Percentiles rank a stretch among this genome's conserved stretches.
Conservation (phyloP, 2,113 vertebrate genomes). For the Xiphophorus couchianus region DNA sequence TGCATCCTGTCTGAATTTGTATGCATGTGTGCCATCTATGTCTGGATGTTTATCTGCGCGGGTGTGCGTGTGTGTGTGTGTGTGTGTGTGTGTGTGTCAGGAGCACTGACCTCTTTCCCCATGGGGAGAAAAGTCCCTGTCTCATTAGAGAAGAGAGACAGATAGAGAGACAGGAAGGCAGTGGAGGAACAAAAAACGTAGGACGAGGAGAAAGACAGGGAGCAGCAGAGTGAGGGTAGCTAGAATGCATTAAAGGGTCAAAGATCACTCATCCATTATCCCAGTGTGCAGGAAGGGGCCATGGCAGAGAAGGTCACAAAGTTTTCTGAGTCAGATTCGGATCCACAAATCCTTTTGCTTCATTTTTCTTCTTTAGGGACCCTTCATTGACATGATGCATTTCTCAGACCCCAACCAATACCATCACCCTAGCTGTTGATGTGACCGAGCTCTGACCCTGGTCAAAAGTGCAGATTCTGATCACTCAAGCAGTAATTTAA, state of each 20-base stretch:
- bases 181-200: neutral
- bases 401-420: neutral
- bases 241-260: slow-evolving; percentile 54
- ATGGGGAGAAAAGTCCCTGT: slow-evolving; percentile 60
- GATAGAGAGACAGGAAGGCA: slow-evolving; percentile 46
- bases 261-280: slow-evolving; percentile 65
- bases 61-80: slow-evolving; percentile 40
- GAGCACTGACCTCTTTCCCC: slow-evolving; percentile 64
- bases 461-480: neutral
- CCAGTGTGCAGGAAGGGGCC: slow-evolving; percentile 48
- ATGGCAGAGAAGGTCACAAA: slow-evolving; percentile 44
- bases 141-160: slow-evolving; percentile 67
- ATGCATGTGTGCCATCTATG: slow-evolving; percentile 43
- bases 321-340: slow-evolving; percentile 42
- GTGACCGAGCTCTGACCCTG: neutral
- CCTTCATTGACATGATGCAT: neutral
- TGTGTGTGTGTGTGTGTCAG: slow-evolving; percentile 42
- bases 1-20: slow-evolving; percentile 41
- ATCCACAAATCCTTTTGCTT: slow-evolving; percentile 5
- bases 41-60: slow-evolving; percentile 46
- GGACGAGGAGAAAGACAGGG: slow-evolving; percentile 26
- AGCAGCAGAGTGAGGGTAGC: slow-evolving; percentile 39
- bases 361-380: neutral
- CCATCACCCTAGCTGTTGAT: neutral
- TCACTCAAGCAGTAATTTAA: neutral